Conservation (phyloP, 92 coral and sea anemone species). For the Parazoanthus darwini region DNA sequence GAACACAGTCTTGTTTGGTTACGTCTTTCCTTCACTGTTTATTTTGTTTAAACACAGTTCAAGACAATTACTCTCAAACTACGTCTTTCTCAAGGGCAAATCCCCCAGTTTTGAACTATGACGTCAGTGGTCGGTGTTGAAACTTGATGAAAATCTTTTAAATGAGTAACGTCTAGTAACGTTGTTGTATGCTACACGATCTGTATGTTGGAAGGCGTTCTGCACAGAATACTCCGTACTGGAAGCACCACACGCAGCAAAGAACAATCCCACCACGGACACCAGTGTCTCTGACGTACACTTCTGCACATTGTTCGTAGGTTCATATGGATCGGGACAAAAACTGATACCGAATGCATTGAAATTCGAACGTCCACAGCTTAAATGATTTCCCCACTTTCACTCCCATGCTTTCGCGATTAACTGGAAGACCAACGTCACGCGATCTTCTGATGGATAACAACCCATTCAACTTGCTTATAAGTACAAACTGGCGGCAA, state of each 20-base stretch:
- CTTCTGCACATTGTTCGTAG: neutral
- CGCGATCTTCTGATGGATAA: neutral
- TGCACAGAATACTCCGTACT: neutral
- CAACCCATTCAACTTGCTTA: slow-evolving; percentile 18
- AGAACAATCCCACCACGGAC: neutral
- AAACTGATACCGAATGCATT: no score
- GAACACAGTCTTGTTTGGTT: neutral
- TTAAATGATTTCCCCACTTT: neutral
- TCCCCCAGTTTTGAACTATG: neutral
- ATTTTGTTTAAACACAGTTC: neutral
- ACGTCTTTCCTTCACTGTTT: neutral
- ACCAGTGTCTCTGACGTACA: neutral
- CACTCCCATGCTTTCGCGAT: neutral
- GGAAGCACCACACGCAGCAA: neutral
- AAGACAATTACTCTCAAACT: neutral
- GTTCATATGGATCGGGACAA: neutral
- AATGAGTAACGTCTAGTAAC: neutral
- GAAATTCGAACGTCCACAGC: neutral
- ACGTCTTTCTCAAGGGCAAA: neutral
- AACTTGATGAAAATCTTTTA: no score
- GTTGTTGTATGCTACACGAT: neutral
- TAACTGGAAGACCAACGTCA: neutral
- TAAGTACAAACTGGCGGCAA: slow-evolving; percentile 95
- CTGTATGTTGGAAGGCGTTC: neutral
- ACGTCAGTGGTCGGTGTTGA: neutral